These are phyloP conservation scores for Hippoglossus stenolepis DNA, from an alignment of 2,113 vertebrate genomes.

Conservation along the genomic window DNA sequence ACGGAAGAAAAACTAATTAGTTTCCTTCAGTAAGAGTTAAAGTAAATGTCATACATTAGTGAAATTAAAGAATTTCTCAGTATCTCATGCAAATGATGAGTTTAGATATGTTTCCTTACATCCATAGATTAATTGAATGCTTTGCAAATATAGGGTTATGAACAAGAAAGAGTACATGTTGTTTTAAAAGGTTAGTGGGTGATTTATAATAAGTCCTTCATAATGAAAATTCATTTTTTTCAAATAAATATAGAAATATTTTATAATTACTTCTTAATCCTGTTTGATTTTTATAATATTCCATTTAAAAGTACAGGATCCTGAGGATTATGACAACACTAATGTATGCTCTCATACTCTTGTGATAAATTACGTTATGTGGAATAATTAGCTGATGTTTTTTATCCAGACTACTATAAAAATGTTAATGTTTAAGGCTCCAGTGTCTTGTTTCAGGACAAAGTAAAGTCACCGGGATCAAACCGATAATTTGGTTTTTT, in stretches of 20 bases:
- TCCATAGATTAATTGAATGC: background rate
- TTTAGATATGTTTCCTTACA: background rate
- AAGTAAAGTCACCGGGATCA: background rate
- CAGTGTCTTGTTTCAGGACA: conserved; percentile 10
- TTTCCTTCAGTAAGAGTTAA: background rate
- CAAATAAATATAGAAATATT: background rate
- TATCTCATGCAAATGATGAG: background rate
- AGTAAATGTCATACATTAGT: background rate
- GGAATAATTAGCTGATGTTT: background rate
- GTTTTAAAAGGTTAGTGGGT: background rate
- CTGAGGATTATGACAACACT: background rate
- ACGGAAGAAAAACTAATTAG: background rate
- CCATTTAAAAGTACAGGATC: background rate
- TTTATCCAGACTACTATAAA: background rate
- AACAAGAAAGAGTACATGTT: background rate
- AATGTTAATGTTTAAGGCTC: background rate
- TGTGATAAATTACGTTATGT: too few species aligned
- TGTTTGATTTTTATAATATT: background rate
- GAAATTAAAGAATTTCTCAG: background rate
- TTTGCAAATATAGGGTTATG: background rate
- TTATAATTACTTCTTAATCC: background rate
- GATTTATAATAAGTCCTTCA: conserved; percentile 13
- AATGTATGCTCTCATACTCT: background rate
- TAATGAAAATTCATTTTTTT: background rate
- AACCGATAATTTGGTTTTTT: too few species aligned